Conservation (phyloP, 2,113 vertebrate genomes). For the Noctilio leporinus region DNA sequence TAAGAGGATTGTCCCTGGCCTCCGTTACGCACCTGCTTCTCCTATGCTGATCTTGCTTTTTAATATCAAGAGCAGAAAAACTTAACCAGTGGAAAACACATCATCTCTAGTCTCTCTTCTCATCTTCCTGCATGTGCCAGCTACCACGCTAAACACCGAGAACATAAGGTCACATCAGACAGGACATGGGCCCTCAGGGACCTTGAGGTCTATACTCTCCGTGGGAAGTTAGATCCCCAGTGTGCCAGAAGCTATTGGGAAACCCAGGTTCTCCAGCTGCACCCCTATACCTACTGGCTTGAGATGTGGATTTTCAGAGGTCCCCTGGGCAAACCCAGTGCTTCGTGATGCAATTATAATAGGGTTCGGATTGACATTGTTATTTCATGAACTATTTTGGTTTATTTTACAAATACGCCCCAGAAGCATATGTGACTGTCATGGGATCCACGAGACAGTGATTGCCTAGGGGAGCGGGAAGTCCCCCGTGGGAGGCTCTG, state of each 20-base stretch:
- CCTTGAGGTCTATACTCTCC: neutral
- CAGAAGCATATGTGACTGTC: neutral
- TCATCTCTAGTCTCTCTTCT: neutral
- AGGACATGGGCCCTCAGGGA: neutral
- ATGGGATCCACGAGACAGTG: neutral
- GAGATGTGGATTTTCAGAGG: neutral
- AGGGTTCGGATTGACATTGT: neutral
- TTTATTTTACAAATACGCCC: neutral
- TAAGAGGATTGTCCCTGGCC: neutral
- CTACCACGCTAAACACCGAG: neutral
- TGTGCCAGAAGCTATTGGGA: neutral
- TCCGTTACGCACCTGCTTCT: neutral
- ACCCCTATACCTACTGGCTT: neutral
- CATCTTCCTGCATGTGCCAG: rapidly evolving
- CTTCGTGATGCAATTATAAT: neutral
- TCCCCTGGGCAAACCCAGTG: neutral
- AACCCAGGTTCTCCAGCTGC: neutral
- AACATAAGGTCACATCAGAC: neutral
- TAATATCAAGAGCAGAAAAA: neutral
- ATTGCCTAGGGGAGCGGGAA: neutral
- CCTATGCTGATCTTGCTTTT: neutral
- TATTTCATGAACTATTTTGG: neutral
- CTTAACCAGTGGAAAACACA: neutral
- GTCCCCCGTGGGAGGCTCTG: neutral
- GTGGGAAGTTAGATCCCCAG: neutral